These are phyloP conservation scores for Scylla paramamosain DNA, from an alignment of 1,140 invertebrate species.

Conservation along the genomic window DNA sequence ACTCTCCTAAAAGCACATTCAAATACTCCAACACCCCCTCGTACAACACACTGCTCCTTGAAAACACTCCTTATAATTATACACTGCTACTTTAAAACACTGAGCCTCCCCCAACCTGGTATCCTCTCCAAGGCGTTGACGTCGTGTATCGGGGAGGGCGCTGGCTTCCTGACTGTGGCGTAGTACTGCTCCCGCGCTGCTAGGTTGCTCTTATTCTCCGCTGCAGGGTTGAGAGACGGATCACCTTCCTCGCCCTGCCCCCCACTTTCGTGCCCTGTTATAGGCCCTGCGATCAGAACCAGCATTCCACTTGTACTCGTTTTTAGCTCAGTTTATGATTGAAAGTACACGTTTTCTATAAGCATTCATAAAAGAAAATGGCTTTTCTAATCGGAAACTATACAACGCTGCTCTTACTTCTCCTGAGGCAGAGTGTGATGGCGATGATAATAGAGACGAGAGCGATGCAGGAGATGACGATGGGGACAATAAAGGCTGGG, in stretches of 20 bases:
- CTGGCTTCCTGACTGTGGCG: conserved; percentile 83
- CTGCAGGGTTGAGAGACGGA: conserved; percentile 78
- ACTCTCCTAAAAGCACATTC: background rate
- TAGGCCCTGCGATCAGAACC: conserved; percentile 9
- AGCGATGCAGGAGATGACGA: conserved; percentile 85
- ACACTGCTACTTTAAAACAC: background rate
- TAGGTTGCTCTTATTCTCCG: conserved; percentile 84
- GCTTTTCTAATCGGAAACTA: background rate
- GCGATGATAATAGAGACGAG: conserved; percentile 84
- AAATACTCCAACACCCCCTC: too few species aligned
- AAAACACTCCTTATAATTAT: background rate
- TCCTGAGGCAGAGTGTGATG: conserved; percentile 84
- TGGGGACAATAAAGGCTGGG: conserved; percentile 86
- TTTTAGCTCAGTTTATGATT: background rate
- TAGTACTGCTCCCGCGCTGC: conserved; percentile 84
- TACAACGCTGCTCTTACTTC: conserved; percentile 83
- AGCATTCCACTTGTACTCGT: background rate
- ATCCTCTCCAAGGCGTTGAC: conserved; percentile 68
- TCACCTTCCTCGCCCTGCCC: conserved; percentile 33
- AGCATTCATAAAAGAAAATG: background rate
- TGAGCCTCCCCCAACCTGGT: conserved; percentile 55
- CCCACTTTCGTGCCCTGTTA: background rate
- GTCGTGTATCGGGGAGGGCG: conserved; percentile 80
- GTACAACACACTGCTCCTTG: background rate
- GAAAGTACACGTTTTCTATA: background rate